Conservation (phyloP, 2,113 vertebrate genomes). For the Delphinus delphis region DNA sequence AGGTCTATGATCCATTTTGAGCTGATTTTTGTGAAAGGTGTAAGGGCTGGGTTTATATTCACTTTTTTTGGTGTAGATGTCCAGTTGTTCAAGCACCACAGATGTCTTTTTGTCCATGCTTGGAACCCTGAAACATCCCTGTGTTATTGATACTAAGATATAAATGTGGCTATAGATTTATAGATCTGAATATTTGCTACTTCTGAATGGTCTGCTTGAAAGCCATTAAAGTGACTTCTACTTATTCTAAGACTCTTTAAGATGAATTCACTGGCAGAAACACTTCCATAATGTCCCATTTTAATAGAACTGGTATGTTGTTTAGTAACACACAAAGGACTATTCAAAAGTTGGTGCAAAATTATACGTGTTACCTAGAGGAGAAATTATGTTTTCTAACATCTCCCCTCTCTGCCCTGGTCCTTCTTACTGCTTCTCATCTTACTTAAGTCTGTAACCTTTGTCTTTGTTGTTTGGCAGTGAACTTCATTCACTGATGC, state of each 20-base stretch:
- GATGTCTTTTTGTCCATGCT: neutral
- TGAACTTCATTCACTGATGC: constrained; percentile 1
- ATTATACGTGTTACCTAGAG: neutral
- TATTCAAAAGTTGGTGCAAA: neutral
- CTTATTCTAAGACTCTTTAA: neutral
- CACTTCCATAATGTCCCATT: neutral
- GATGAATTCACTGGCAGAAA: neutral
- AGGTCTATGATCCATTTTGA: neutral
- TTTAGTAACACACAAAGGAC: neutral
- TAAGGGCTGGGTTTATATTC: neutral
- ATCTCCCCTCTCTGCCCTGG: neutral
- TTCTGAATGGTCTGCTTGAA: neutral
- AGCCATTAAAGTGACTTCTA: neutral
- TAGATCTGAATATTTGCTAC: neutral
- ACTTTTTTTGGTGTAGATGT: neutral
- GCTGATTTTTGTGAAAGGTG: neutral
- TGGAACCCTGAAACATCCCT: neutral
- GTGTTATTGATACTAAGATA: neutral
- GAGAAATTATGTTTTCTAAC: neutral
- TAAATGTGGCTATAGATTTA: neutral
- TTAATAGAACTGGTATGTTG: neutral
- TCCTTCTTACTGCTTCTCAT: neutral
- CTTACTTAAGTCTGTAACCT: neutral
- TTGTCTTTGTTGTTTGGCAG: neutral
- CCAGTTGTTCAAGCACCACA: neutral